phyloP scores from a whole-genome alignment of 2,113 vertebrate species.

The Ptilonorhynchus violaceus region DNA sequence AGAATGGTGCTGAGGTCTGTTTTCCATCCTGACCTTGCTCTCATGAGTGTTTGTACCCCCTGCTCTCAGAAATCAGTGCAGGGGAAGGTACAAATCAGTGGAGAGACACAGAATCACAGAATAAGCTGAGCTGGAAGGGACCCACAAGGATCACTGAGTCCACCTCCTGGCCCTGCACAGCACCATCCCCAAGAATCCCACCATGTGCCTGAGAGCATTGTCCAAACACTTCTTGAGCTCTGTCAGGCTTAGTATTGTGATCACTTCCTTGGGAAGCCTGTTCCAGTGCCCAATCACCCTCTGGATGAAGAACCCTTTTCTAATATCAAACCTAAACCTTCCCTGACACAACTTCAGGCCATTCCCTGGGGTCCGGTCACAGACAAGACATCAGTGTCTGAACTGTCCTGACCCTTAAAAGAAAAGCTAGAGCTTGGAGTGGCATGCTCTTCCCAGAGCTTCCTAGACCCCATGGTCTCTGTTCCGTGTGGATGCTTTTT shows the following conservation, averaged over 20 bases:
- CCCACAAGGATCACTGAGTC: background rate
- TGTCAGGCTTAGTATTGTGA: background rate
- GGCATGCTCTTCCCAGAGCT: background rate
- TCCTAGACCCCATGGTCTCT: background rate
- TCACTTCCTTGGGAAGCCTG: background rate
- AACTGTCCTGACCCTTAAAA: background rate
- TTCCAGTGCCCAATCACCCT: background rate
- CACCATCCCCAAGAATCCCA: background rate
- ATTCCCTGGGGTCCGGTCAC: rapidly evolving
- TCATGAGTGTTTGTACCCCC: background rate
- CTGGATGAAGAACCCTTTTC: background rate
- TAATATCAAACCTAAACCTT: background rate
- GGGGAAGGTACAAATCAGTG: background rate
- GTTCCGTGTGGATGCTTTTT: background rate
- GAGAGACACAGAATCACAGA: background rate
- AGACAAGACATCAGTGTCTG: background rate
- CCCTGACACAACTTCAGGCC: background rate
- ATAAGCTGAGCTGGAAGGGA: background rate
- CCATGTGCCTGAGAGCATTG: background rate
- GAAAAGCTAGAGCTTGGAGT: background rate
- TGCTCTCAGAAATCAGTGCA: background rate
- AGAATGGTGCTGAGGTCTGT: background rate
- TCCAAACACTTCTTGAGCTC: rapidly evolving
- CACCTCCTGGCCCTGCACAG: background rate
- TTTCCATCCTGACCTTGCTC: background rate